Conservation (phyloP, 2,113 vertebrate genomes). For the Bujurquina vittata region DNA sequence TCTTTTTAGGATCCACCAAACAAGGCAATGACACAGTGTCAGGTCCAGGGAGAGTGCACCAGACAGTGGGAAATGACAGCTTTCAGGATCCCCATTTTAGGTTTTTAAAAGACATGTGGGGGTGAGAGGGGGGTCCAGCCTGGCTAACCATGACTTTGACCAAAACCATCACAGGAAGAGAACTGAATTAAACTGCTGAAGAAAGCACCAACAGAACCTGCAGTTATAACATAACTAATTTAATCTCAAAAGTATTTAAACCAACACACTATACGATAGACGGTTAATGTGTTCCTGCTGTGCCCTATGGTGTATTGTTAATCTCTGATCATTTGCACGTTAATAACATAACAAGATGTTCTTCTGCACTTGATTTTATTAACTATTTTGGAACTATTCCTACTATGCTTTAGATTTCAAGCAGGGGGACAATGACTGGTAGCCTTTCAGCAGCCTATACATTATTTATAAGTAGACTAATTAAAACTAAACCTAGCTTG, state of each 20-base stretch:
- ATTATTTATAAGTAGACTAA: constrained; percentile 67
- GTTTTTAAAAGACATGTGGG: constrained; percentile 58
- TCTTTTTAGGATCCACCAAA: constrained; percentile 59
- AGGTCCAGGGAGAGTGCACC: constrained; percentile 42
- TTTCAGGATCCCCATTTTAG: constrained; percentile 70
- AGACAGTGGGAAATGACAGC: constrained; percentile 63
- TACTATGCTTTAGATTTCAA: constrained; percentile 33
- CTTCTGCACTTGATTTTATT: constrained; percentile 13
- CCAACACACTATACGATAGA: background rate
- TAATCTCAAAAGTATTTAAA: background rate
- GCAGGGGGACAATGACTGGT: constrained; percentile 52
- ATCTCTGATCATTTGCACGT: background rate
- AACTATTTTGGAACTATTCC: constrained; percentile 18
- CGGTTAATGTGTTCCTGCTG: background rate
- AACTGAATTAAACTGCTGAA: constrained; percentile 4
- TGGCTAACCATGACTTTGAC: constrained; percentile 3
- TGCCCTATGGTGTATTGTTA: background rate
- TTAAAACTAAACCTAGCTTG: constrained; percentile 60
- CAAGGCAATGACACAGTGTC: constrained; percentile 41
- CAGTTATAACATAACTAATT: constrained; percentile 4
- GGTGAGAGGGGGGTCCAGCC: constrained; percentile 14
- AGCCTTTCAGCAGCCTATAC: constrained; percentile 34
- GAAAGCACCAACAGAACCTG: background rate
- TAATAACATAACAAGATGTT: background rate
- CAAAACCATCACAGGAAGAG: constrained; percentile 1